Conservation (phyloP, 2,888 invertebrate genomes). For the Halocaridina rubra region DNA sequence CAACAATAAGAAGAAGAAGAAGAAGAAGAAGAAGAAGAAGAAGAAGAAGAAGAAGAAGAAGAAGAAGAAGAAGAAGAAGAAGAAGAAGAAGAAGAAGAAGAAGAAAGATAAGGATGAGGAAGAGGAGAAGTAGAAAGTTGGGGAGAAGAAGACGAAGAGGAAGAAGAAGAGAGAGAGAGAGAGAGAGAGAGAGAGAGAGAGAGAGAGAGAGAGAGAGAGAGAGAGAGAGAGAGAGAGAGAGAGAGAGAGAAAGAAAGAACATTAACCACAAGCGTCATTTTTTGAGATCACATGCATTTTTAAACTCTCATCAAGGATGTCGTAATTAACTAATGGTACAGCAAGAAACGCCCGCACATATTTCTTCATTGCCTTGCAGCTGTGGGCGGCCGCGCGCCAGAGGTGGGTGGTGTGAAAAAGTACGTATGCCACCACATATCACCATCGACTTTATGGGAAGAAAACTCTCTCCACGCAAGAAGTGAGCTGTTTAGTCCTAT, state of each 20-base stretch:
- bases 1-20: no score
- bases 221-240: neutral
- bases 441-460: no score
- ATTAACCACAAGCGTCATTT: slow-evolving; percentile 47
- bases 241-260: neutral
- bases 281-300: slow-evolving; percentile 63
- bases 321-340: slow-evolving; percentile 64
- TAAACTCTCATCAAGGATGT: slow-evolving; percentile 64
- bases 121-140: no score
- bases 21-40: no score
- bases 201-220: neutral
- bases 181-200: neutral
- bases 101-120: no score
- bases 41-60: no score
- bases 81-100: no score
- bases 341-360: slow-evolving; percentile 55
- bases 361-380: slow-evolving; percentile 59
- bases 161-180: neutral
- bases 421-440: no score
- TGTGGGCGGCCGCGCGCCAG: slow-evolving; percentile 22
- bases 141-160: neutral
- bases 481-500: no score
- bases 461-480: no score
- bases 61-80: no score
- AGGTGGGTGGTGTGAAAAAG: no score